Percentiles rank a stretch among this genome's conserved stretches.
Conservation (phyloP, 1,140 invertebrate genomes). For the Pomacea maculata region DNA sequence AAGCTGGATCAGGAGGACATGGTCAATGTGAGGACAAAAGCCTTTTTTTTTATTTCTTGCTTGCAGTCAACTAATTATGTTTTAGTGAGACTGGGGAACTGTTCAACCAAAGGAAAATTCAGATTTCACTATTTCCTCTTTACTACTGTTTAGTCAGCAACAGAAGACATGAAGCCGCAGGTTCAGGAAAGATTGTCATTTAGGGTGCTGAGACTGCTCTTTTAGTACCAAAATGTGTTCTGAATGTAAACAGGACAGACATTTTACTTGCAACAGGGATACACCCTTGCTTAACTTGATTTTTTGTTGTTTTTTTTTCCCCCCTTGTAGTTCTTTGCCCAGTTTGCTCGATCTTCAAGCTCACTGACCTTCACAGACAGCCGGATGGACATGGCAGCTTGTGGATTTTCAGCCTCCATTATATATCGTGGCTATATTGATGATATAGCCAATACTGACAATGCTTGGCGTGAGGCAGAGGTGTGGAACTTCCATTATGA, state of each 20-base stretch:
- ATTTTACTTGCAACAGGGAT: too few species aligned
- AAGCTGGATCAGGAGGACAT: slow-evolving; percentile 52
- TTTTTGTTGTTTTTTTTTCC: background rate
- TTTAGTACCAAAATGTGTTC: too few species aligned
- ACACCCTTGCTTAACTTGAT: background rate
- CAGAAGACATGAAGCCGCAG: too few species aligned
- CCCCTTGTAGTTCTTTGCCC: slow-evolving; percentile 46
- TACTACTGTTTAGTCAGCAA: too few species aligned
- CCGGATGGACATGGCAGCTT: slow-evolving; percentile 36
- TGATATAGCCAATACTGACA: slow-evolving; percentile 92
- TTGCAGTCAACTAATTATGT: too few species aligned
- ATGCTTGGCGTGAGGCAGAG: slow-evolving; percentile 96
- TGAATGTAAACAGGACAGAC: too few species aligned
- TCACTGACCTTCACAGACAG: slow-evolving; percentile 6
- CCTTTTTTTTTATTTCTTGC: background rate
- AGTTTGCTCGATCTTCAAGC: slow-evolving; percentile 39
- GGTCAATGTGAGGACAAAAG: slow-evolving; percentile 45
- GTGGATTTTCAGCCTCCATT: slow-evolving; percentile 51
- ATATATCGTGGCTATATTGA: slow-evolving; percentile 92
- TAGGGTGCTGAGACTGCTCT: too few species aligned
- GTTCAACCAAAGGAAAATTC: too few species aligned
- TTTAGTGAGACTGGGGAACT: too few species aligned
- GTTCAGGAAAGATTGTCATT: too few species aligned
- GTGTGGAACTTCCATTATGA: slow-evolving; percentile 93
- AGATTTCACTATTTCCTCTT: too few species aligned